Base-by-base conservation (phyloP, 1,140 invertebrate genomes). In the Dreissena polymorpha region DNA sequence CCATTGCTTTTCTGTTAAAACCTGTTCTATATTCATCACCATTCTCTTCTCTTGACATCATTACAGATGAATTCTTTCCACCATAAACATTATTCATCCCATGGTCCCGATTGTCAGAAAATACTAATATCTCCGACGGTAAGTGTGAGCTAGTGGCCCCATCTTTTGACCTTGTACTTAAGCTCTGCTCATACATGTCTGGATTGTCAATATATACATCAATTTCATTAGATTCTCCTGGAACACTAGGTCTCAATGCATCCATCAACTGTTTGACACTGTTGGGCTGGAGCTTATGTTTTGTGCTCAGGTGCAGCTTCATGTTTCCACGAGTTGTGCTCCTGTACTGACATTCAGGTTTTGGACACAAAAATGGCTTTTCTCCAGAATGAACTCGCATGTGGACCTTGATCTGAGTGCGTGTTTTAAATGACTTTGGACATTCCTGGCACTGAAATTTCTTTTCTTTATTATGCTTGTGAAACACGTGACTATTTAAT, bases 381-480 rank as follows among this genome's bases (percentile, higher is more conserved):
- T 98, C 98, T 55, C 98, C 98, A 87, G 99, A 95, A 94, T 99
- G 99, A 91, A 99, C 99, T 89, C 99, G 95, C 84, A 97, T 98
- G 93, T 99, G 99, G 93, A 99, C 98, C 51, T 97, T 97, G 89
- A 99, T 95, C 94, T 99, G 99, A 88, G 97, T 98, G 88, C 97
- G 98, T 94, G 99, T 99, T 90, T 98, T 98, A 93, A 99, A 99
- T 64, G 98, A 96, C 94, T 99, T 99, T 83, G 96, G 96, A 94
- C 98, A 99, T 92, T 99, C 97, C 21, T 96, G 96, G 94, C 98
- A 99, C 93, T 98, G 98, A 95, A 99, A 86, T 67, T 88, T 88
- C 12, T 86, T 78, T 21, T 86, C 83, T n/a, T 72, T 82, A 39
- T 70, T 88, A 69, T 90, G 89, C 57, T 86, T 83, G 69, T 90